Conservation (phyloP, 2,797 vertebrate genomes). For the Phalanger gymnotis region DNA sequence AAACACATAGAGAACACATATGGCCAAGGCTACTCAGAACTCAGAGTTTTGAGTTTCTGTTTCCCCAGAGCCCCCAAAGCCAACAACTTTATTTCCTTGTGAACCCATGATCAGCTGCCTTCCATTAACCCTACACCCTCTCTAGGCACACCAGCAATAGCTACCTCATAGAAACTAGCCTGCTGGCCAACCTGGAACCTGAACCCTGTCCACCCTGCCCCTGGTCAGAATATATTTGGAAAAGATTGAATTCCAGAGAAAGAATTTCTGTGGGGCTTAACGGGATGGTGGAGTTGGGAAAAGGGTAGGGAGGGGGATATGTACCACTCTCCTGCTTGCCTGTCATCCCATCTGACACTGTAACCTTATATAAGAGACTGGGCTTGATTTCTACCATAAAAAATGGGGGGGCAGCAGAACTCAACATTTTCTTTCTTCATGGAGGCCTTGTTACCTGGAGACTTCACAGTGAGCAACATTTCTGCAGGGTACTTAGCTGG, state of each 20-base stretch:
- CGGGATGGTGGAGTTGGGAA: background rate
- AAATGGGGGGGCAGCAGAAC: background rate
- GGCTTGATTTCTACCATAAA: background rate
- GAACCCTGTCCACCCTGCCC: background rate
- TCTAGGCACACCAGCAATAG: slow-evolving; percentile 61
- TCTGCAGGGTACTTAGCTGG: background rate
- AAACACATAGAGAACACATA: background rate
- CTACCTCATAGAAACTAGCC: slow-evolving; percentile 74
- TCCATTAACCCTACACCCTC: slow-evolving; percentile 72
- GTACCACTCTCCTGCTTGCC: too few species aligned
- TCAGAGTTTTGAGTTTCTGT: background rate
- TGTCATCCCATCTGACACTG: background rate
- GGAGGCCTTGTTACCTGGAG: background rate
- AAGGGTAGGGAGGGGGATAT: background rate
- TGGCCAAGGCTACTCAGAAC: background rate
- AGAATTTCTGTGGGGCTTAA: too few species aligned
- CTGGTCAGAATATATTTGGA: too few species aligned
- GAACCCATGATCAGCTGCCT: slow-evolving; percentile 69
- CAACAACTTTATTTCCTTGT: background rate
- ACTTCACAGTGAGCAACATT: background rate
- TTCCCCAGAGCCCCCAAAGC: background rate
- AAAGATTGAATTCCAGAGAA: too few species aligned
- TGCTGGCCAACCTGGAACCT: slow-evolving; percentile 20
- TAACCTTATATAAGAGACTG: background rate
- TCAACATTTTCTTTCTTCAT: background rate